Percentiles rank a stretch among this genome's conserved stretches.
Conservation (phyloP, 2,113 vertebrate species). For the Leuciscus idus region DNA sequence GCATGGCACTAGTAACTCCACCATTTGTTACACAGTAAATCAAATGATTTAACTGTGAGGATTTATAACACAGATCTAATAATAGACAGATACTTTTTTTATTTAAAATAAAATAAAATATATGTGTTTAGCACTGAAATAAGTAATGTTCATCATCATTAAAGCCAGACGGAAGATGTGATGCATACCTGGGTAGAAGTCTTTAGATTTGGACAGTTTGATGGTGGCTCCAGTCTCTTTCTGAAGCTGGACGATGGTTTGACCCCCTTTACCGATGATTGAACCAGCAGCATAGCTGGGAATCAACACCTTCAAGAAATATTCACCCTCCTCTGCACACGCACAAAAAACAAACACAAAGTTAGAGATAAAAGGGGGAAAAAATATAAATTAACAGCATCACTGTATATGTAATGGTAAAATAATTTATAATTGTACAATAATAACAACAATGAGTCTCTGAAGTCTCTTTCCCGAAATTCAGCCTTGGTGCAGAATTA, state of each 20-base stretch:
- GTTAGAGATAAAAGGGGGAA: not conserved
- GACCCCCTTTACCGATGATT: conserved; percentile 94
- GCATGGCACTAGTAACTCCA: conserved; percentile 7
- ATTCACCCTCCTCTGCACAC: conserved; percentile 89
- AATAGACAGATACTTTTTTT: not conserved
- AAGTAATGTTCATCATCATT: not conserved
- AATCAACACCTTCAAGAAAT: conserved; percentile 94
- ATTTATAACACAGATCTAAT: conserved; percentile 8
- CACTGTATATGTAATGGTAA: too few relatives aligned
- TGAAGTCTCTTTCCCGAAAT: too few relatives aligned
- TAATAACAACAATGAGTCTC: not conserved
- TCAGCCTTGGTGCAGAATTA: too few relatives aligned
- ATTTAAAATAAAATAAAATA: not conserved
- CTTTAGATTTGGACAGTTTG: conserved; percentile 96
- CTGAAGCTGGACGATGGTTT: conserved; percentile 93
- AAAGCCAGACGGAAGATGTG: not conserved
- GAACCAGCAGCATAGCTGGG: conserved; percentile 94
- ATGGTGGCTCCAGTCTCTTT: conserved; percentile 94
- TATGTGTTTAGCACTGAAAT: not conserved
- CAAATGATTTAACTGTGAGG: conserved; percentile 9
- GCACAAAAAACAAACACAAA: conserved; percentile 31
- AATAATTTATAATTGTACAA: not conserved
- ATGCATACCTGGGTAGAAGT: conserved; percentile 90
- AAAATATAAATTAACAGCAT: too few relatives aligned
- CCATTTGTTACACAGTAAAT: conserved; percentile 30